Evolutionary conservation across 1,140 invertebrate species (phyloP).

Genomic region (Drosophila bipectinata): DNA sequence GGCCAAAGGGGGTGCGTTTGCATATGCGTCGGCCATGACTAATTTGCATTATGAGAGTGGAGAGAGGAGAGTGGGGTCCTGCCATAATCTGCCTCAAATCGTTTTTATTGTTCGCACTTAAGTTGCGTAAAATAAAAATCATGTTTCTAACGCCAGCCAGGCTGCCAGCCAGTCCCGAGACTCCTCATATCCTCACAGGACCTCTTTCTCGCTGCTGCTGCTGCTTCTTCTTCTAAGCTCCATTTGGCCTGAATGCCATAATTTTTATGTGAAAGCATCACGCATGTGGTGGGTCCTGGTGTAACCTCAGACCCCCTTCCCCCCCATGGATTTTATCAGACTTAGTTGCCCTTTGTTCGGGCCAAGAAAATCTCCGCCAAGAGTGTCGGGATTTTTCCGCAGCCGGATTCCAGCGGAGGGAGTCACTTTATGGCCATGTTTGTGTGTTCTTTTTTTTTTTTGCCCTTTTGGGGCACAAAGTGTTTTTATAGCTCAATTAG

Average conservation of each 20-base stretch:
- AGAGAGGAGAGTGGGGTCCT: slow-evolving; percentile 10
- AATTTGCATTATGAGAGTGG: slow-evolving; percentile 81
- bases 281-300: slow-evolving; percentile 57
- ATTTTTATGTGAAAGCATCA: slow-evolving; percentile 82
- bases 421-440: slow-evolving; percentile 70
- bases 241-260: slow-evolving; percentile 80
- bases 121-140: slow-evolving; percentile 84
- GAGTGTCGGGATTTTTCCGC: slow-evolving; percentile 9
- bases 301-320: not conserved
- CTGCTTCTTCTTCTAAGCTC: slow-evolving; percentile 55
- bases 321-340: slow-evolving; percentile 55
- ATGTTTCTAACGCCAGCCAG: slow-evolving; percentile 77
- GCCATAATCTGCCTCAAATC: slow-evolving; percentile 79
- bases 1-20: slow-evolving; percentile 38
- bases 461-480: slow-evolving; percentile 56
- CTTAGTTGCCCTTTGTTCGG: slow-evolving; percentile 59
- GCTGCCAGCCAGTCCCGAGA: not conserved
- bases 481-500: slow-evolving; percentile 81
- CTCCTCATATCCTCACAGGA: not conserved
- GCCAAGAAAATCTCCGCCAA: slow-evolving; percentile 57
- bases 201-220: too few species aligned
- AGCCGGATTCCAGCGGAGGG: not conserved
- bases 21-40: slow-evolving; percentile 79
- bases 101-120: slow-evolving; percentile 83
- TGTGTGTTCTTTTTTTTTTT: slow-evolving; percentile 41